A percentile compares a stretch with the other conserved stretches of the same genome.
Evolutionary conservation across 2,113 vertebrate genomes (phyloP).

Genomic region (Nycticorax nycticorax): DNA sequence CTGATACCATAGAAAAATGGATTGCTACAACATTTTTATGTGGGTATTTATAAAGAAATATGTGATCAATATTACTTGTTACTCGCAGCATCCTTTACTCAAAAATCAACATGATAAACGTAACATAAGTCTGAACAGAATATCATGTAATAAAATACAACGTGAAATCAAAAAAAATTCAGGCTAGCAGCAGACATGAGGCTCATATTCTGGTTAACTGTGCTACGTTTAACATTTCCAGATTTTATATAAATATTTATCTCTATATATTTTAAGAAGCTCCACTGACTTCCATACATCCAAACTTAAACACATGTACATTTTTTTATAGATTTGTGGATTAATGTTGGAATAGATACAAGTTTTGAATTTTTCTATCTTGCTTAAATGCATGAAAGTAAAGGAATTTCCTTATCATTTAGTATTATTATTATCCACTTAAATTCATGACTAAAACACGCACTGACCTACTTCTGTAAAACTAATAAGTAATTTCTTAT

Average conservation of each 20-base stretch:
- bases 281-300: neutral
- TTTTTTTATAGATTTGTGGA: neutral
- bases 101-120: neutral
- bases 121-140: neutral
- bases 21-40: neutral
- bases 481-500: neutral
- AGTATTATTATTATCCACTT: neutral
- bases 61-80: neutral
- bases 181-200: neutral
- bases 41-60: neutral
- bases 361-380: neutral
- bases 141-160: neutral
- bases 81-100: neutral
- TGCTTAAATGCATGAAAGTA: neutral
- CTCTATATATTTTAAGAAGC: neutral
- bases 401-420: neutral
- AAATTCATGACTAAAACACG: neutral
- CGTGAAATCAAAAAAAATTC: neutral
- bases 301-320: neutral
- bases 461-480: neutral
- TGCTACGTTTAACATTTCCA: neutral
- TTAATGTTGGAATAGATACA: neutral
- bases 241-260: neutral
- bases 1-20: neutral
- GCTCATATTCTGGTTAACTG: neutral